Base-by-base conservation (phyloP, 2,113 vertebrate species). In the Tachysurus vachellii region DNA sequence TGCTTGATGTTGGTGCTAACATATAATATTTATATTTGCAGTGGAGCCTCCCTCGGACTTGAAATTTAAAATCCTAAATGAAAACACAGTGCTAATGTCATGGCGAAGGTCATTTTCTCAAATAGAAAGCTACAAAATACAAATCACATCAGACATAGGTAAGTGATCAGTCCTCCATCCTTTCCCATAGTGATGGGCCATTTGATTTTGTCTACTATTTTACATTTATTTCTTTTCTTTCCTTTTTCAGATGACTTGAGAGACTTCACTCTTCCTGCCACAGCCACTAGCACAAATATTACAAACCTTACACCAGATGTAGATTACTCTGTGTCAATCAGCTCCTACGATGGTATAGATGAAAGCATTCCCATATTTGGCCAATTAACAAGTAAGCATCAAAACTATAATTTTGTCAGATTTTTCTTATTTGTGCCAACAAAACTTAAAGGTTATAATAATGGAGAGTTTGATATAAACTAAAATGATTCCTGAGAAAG, bases 61-160 rank as follows among this genome's bases (percentile, higher is more conserved):
- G 95, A 98, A 97, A 95, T 99, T 98, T 97, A 97, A 97, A 96
- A 99, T 99, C 96, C 93, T 98, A 96, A 97, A 98, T 97, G 98
- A 99, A 93, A 96, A 96, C 94, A 97, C 97, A 93, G 98, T 99
- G 96, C 96, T 97, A 94, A 99, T 99, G 98, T 96, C 97, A 94
- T 99, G 98, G 98, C 93, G 88, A 90, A 96, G 92, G 85, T 97
- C 98, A 91, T 92, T 91, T 28, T 93, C 95, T 92, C 92, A 59
- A 86, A 97, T 99, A 96, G 93, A 96, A 89, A 98, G 98, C 93
- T 99, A 97, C 94, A 97, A 93, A 95, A 95, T 99, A 95, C 98
- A 97, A 91, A 93, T 99, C 86, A 93, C 94, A 64, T 95, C 97
- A 92, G 95, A 97, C 84, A 95, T 95, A 91, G 98, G 98, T 99